phyloP scores from a whole-genome alignment of 2,797 vertebrate genomes.

The Tympanoctomys barrerae region DNA sequence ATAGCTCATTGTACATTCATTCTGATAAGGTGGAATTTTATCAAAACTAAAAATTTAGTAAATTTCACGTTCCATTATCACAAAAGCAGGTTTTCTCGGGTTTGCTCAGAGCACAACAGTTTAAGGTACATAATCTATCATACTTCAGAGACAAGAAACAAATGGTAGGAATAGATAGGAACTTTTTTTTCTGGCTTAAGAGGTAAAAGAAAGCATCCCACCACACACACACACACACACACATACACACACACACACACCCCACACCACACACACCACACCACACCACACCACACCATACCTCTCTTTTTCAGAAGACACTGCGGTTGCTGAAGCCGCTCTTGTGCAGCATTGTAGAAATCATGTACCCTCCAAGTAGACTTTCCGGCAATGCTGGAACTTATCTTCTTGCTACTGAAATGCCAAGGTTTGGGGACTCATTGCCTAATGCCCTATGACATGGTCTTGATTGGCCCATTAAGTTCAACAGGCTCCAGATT shows the following conservation, averaged over 20 bases:
- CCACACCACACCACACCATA: neutral
- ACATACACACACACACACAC: neutral
- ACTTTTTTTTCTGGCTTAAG: conserved; percentile 8
- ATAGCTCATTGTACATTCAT: conserved; percentile 57
- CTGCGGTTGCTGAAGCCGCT: neutral
- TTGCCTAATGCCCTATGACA: neutral
- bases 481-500: neutral
- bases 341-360: conserved; percentile 35
- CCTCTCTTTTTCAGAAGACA: neutral
- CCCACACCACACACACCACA: neutral
- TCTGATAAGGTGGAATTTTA: conserved; percentile 69
- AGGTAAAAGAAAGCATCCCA: conserved; percentile 25
- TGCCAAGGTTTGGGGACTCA: neutral
- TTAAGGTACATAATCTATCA: conserved; percentile 58
- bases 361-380: neutral
- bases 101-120: conserved; percentile 46
- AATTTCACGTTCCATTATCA: conserved; percentile 64
- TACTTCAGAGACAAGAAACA: conserved; percentile 50
- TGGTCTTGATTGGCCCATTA: neutral
- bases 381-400: neutral
- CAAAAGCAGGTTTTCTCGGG: conserved; percentile 57
- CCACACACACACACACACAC: neutral
- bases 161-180: conserved; percentile 52
- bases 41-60: conserved; percentile 69
- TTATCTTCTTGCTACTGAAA: conserved; percentile 1